Base-by-base conservation (phyloP, 1,140 invertebrate genomes). In the Solenopsis fugax region DNA sequence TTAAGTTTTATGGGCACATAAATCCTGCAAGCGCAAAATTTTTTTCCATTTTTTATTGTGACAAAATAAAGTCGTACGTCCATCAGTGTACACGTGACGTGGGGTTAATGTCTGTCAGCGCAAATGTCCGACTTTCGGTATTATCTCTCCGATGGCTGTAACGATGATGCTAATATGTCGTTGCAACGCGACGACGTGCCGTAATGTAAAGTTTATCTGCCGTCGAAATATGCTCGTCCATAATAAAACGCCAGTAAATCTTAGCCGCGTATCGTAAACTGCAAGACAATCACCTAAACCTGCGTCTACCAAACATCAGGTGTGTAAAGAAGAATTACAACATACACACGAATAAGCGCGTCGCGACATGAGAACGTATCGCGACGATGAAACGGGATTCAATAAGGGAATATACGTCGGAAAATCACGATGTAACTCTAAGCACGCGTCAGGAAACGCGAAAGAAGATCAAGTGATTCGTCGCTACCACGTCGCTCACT, bases 231-330 rank as follows among this genome's bases (percentile, higher is more conserved):
- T 21, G 67, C 9, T 50, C n/a, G 41, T 3, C 4, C 41, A 18
- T 75, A 37, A 75, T 37, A 48, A 84, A 84, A 21, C 10, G 9
- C 2, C 29, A 29, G 29, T 84, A 75, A 84, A 84, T 84, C 80
- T 85, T 65, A 52, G 69, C 62, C 60, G 64, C 69, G 21, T 52
- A 85, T 80, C 56, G 86, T 89, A 90, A 89, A 89, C 52, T 65
- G n/a, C 45, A 48, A 13, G 16, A 58, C 21, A 58, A 80, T 89
- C 82, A 48, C 56, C 56, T 60, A 88, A 86, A 72, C 65, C 58
- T 48, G 56, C 60, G 52, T 62, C 29, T 29, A 62, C 86, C 80
- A 58, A 58, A 72, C 52, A 65, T 76, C 52, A 50, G n/a, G 13
- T 34, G 64, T 45, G n/a, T 2, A 56, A 48, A 21, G 48, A 50